These are phyloP conservation scores for Seira ritae DNA, from an alignment of 2,888 invertebrate species.

Conservation along the genomic window DNA sequence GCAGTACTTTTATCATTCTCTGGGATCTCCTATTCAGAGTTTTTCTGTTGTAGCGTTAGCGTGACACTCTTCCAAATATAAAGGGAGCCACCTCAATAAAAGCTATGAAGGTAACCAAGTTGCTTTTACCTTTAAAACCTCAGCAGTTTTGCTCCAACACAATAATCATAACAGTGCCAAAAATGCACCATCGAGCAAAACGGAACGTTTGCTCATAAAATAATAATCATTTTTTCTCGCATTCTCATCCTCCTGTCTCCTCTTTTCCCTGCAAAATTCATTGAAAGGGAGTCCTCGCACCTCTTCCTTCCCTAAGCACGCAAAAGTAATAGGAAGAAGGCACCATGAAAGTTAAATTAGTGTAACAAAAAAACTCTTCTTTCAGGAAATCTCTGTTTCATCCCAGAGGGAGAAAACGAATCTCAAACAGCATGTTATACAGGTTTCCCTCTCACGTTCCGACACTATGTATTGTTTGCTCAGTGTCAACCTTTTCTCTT, in stretches of 20 bases:
- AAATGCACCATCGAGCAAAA: constrained; percentile 37
- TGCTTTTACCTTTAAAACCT: constrained; percentile 1
- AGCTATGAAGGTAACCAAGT: too few relatives aligned
- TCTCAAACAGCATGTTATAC: not conserved
- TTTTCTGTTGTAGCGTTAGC: too few relatives aligned
- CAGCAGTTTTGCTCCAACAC: constrained; percentile 37
- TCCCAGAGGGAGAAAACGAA: too few relatives aligned
- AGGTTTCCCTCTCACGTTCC: constrained; percentile 3
- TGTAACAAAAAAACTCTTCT: constrained; percentile 39
- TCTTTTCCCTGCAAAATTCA: too few relatives aligned
- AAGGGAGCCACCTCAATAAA: too few relatives aligned
- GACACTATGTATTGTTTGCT: constrained; percentile 29
- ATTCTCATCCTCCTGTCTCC: not conserved
- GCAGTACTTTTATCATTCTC: too few relatives aligned
- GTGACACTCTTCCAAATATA: too few relatives aligned
- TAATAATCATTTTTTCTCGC: constrained; percentile 47
- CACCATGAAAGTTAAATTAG: constrained; percentile 52
- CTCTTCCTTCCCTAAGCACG: too few relatives aligned
- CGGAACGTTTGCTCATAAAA: constrained; percentile 37
- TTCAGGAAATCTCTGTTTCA: too few relatives aligned
- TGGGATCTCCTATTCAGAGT: too few relatives aligned
- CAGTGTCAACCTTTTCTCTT: not conserved
- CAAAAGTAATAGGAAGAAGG: not conserved
- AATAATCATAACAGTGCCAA: constrained; percentile 15
- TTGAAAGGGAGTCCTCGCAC: too few relatives aligned